Percentiles rank a stretch among this genome's conserved stretches.
Evolutionary conservation across 2,797 vertebrate species (phyloP).

Genomic region (Mallotus villosus): DNA sequence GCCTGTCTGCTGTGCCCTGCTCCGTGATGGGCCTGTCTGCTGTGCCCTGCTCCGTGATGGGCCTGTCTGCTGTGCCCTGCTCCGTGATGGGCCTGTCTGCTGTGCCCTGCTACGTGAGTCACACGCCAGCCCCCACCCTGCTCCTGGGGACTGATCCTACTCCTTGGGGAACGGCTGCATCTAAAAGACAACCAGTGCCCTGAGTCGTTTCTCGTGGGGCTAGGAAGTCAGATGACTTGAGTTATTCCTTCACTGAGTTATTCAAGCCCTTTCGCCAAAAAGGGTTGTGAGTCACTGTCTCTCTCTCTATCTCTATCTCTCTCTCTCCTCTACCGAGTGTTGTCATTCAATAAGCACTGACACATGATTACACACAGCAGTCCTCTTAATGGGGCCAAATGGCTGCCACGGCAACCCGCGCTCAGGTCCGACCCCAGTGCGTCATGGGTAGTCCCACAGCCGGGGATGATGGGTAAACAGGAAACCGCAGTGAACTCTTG

Average conservation of each 20-base stretch:
- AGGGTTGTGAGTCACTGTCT: neutral
- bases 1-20: too few relatives aligned
- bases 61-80: too few relatives aligned
- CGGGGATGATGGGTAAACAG: neutral
- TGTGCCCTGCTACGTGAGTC: too few relatives aligned
- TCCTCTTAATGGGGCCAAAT: conserved; percentile 24
- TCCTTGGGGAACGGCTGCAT: too few relatives aligned
- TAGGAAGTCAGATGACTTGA: too few relatives aligned
- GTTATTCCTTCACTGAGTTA: neutral
- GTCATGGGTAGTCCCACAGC: conserved; percentile 16
- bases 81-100: too few relatives aligned
- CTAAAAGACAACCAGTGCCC: too few relatives aligned
- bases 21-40: too few relatives aligned
- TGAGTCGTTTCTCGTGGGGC: too few relatives aligned
- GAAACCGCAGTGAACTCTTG: neutral
- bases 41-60: too few relatives aligned
- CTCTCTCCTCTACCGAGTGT: neutral
- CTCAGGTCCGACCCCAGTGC: conserved; percentile 8
- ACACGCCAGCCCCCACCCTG: too few relatives aligned
- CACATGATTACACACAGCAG: neutral
- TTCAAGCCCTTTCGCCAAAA: neutral
- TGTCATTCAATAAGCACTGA: neutral
- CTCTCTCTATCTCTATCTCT: neutral
- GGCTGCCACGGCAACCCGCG: conserved; percentile 25
- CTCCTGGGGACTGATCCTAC: too few relatives aligned